These are phyloP conservation scores for Phalloptychus januarius DNA, from an alignment of 2,797 vertebrate species.

Conservation along the genomic window DNA sequence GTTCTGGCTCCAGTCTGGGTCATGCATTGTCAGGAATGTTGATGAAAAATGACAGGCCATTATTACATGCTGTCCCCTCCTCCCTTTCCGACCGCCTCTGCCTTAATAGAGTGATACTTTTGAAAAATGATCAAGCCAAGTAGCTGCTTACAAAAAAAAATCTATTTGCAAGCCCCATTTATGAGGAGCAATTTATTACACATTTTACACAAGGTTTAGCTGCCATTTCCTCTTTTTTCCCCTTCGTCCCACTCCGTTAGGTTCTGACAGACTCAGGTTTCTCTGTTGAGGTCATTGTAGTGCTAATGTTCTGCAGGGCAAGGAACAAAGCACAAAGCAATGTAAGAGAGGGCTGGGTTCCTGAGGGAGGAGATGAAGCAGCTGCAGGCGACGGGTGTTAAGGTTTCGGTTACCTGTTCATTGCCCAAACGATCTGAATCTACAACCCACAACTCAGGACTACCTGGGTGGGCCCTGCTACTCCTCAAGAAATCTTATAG, in stretches of 20 bases:
- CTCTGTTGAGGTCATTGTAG: constrained; percentile 64
- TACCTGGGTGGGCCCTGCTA: constrained; percentile 73
- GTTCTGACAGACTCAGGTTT: constrained; percentile 66
- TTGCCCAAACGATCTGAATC: constrained; percentile 60
- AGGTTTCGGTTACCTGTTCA: constrained; percentile 78
- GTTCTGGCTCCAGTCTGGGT: constrained; percentile 75
- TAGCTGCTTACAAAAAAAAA: constrained; percentile 21
- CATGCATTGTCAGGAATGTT: constrained; percentile 74
- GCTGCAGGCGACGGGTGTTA: constrained; percentile 72
- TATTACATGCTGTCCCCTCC: constrained; percentile 66
- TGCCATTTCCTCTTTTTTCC: constrained; percentile 25
- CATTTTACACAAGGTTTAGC: constrained; percentile 13
- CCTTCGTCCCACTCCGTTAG: constrained; percentile 52
- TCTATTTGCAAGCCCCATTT: background rate
- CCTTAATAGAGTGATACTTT: constrained; percentile 44
- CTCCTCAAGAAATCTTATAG: constrained; percentile 50
- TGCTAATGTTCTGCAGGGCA: constrained; percentile 71
- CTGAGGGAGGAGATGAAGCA: constrained; percentile 68
- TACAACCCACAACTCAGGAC: constrained; percentile 64
- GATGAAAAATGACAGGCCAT: constrained; percentile 79
- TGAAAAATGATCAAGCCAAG: constrained; percentile 31
- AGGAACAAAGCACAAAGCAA: constrained; percentile 61
- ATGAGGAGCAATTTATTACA: constrained; percentile 6
- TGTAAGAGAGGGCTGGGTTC: constrained; percentile 69
- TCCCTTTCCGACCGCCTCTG: constrained; percentile 14